These are phyloP conservation scores for Leguminivora glycinivorella DNA, from an alignment of 1,140 invertebrate species.

Conservation along the genomic window DNA sequence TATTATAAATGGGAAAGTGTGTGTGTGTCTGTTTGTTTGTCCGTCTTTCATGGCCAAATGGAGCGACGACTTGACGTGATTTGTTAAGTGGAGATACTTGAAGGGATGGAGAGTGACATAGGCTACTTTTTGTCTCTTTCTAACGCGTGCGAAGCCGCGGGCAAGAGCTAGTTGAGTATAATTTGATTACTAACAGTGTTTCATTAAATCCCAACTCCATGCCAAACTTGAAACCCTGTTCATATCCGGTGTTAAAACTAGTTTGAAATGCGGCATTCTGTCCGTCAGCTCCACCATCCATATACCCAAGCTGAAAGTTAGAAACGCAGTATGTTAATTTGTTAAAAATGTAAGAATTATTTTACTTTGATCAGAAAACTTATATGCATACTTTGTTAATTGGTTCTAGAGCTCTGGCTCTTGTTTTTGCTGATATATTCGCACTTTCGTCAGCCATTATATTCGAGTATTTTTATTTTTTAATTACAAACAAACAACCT, in stretches of 20 bases:
- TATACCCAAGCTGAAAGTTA: conserved; percentile 53
- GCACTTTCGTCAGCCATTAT: conserved; percentile 39
- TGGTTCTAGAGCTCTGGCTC: conserved; percentile 39
- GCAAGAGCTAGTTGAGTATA: too few relatives aligned
- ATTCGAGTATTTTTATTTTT: not conserved
- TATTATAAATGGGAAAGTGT: too few relatives aligned
- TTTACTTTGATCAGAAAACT: not conserved
- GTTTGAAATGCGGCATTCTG: conserved; percentile 58
- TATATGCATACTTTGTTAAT: conserved; percentile 45
- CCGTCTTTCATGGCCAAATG: too few relatives aligned
- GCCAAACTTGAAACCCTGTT: conserved; percentile 59
- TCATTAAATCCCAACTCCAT: conserved; percentile 48
- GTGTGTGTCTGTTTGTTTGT: too few relatives aligned
- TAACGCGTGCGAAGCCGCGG: too few relatives aligned
- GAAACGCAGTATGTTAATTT: not conserved
- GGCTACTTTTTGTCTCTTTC: too few relatives aligned
- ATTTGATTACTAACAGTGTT: conserved; percentile 39
- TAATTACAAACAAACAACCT: too few relatives aligned
- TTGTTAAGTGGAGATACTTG: too few relatives aligned
- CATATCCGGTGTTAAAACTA: conserved; percentile 63
- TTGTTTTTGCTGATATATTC: conserved; percentile 44
- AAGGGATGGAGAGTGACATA: too few relatives aligned
- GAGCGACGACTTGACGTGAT: too few relatives aligned
- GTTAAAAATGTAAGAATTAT: not conserved
- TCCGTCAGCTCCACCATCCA: conserved; percentile 60